Conservation (phyloP, 1,140 invertebrate genomes). For the Drosophila asahinai region DNA sequence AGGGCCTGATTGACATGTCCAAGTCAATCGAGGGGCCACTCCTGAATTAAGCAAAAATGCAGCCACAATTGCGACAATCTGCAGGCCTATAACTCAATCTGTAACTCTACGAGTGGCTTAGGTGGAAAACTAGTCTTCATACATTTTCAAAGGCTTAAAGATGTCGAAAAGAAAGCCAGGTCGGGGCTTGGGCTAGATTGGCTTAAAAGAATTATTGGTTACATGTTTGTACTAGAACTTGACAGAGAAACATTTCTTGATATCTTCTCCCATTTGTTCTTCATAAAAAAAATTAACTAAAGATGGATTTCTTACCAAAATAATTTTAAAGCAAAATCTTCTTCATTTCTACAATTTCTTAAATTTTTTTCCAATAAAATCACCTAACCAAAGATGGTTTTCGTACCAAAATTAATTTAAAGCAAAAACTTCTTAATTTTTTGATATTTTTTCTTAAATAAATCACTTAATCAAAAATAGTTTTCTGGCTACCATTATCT, state of each 20-base stretch:
- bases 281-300: neutral
- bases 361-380: too few relatives aligned
- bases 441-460: too few relatives aligned
- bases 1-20: constrained; percentile 42
- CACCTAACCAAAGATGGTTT: too few relatives aligned
- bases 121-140: neutral
- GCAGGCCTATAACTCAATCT: constrained; percentile 9
- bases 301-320: too few relatives aligned
- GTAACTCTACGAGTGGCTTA: constrained; percentile 1
- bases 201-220: neutral
- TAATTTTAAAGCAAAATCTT: too few relatives aligned
- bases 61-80: constrained; percentile 7
- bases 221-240: too few relatives aligned
- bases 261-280: neutral
- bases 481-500: too few relatives aligned
- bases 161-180: neutral
- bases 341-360: too few relatives aligned
- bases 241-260: neutral
- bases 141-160: neutral
- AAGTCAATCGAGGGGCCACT: constrained; percentile 20
- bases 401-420: too few relatives aligned
- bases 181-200: neutral
- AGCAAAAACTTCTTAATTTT: too few relatives aligned
- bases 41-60: constrained; percentile 40
- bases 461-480: too few relatives aligned